These are phyloP conservation scores for Stomatorhinus ivindoensis DNA, from an alignment of 2,113 vertebrate genomes.

Conservation along the genomic window DNA sequence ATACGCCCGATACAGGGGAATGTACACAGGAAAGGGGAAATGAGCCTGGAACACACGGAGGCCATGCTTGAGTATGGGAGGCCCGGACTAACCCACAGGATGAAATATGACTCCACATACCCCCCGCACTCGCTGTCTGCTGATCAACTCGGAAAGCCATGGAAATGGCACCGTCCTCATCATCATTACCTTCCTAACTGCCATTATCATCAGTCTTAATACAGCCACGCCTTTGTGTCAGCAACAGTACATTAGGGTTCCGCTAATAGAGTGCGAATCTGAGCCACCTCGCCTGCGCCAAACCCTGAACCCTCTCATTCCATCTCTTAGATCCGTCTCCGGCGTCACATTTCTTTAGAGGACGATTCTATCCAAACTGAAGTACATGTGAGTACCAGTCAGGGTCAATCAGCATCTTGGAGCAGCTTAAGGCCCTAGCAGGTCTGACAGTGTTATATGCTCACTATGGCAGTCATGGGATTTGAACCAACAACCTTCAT, in stretches of 20 bases:
- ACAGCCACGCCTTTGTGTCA: constrained; percentile 8
- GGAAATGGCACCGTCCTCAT: constrained; percentile 7
- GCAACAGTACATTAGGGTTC: constrained; percentile 19
- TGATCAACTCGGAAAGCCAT: constrained; percentile 4
- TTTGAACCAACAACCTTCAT: background rate
- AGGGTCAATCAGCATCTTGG: background rate
- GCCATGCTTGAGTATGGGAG: background rate
- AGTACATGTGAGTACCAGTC: background rate
- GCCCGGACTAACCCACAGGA: background rate
- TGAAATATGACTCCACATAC: background rate
- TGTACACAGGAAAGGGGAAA: background rate
- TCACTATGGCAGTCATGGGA: background rate
- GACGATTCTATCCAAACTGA: background rate
- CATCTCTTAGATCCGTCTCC: background rate
- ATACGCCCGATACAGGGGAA: background rate
- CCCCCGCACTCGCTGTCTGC: constrained; percentile 7
- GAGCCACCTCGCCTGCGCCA: background rate
- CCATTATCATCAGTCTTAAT: constrained; percentile 15
- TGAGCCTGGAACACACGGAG: background rate
- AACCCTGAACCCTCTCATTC: background rate
- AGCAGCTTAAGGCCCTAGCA: background rate
- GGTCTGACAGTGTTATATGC: background rate
- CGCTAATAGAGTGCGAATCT: constrained; percentile 18
- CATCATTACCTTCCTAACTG: constrained; percentile 13
- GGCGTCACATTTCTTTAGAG: background rate